Percentiles rank a stretch among this genome's conserved stretches.
Conservation (phyloP, 2,113 vertebrate species). For the Peromyscus polionotus region DNA sequence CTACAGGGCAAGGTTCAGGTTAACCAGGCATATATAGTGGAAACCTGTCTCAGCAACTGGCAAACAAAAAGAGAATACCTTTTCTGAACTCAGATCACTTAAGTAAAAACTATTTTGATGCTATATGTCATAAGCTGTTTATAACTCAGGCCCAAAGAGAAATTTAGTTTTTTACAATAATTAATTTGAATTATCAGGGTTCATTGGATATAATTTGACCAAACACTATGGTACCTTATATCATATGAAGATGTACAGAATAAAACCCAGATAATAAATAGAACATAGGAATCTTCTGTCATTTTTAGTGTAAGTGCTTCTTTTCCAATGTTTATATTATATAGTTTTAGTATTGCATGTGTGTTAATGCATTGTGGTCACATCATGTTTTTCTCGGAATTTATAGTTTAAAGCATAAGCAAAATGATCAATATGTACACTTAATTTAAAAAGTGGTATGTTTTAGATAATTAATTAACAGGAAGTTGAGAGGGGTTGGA, state of each 20-base stretch:
- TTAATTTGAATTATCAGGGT: background rate
- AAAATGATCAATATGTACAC: background rate
- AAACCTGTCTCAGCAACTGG: background rate
- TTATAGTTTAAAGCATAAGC: background rate
- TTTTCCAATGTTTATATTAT: constrained; percentile 12
- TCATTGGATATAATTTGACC: background rate
- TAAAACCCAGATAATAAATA: background rate
- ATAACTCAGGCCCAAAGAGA: background rate
- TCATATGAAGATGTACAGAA: background rate
- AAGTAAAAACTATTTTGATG: constrained; percentile 28
- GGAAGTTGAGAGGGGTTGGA: background rate
- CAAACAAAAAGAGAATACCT: background rate
- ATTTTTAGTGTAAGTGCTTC: background rate
- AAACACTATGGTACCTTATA: background rate
- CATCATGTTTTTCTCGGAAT: background rate
- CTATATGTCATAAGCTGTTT: constrained; percentile 30
- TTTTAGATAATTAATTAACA: background rate
- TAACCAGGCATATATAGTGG: background rate
- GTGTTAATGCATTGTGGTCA: background rate
- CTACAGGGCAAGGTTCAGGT: background rate
- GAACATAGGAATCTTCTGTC: constrained; percentile 17
- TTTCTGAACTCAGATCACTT: background rate
- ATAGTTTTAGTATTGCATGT: background rate
- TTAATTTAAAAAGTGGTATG: background rate
- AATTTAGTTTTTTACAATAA: constrained; percentile 15